These are phyloP conservation scores for Campoplex capitator DNA, from an alignment of 2,888 invertebrate genomes.

Conservation along the genomic window DNA sequence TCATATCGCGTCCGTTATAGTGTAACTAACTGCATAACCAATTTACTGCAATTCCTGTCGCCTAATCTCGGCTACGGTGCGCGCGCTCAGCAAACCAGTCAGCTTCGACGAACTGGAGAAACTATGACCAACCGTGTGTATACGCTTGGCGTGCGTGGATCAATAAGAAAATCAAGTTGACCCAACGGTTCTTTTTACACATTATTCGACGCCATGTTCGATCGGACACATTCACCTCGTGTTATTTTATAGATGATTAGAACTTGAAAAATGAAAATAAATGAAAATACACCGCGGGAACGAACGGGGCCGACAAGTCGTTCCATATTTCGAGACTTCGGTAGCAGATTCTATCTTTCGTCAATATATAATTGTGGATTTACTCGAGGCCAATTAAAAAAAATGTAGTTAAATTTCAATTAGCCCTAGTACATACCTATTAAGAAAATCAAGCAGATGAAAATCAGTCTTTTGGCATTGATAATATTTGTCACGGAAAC, in stretches of 20 bases:
- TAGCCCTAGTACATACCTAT: not conserved
- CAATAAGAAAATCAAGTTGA: slow-evolving; percentile 45
- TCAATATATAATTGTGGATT: not conserved
- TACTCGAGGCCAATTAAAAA: not conserved
- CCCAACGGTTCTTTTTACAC: slow-evolving; percentile 51
- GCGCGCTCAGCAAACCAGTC: slow-evolving; percentile 14
- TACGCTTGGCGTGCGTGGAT: not conserved
- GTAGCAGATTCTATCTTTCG: too few relatives aligned
- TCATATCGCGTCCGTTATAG: slow-evolving; percentile 18
- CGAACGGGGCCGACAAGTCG: not conserved
- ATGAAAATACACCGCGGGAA: not conserved
- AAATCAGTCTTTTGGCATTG: not conserved
- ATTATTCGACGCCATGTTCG: slow-evolving; percentile 25
- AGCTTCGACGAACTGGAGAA: slow-evolving; percentile 21
- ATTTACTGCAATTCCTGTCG: slow-evolving; percentile 49
- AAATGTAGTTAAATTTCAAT: not conserved
- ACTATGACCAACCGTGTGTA: slow-evolving; percentile 12
- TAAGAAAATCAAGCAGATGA: not conserved
- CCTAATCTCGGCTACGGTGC: slow-evolving; percentile 9
- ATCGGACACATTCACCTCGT: slow-evolving; percentile 40
- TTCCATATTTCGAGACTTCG: too few relatives aligned
- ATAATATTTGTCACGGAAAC: not conserved
- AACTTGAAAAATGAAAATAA: not conserved
- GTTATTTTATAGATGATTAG: slow-evolving; percentile 1
- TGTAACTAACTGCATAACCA: slow-evolving; percentile 28